Evolutionary conservation across 2,888 invertebrate species (phyloP), one percentile per base, ranked within the genome.

Genomic region (Nycteola revayana): DNA sequence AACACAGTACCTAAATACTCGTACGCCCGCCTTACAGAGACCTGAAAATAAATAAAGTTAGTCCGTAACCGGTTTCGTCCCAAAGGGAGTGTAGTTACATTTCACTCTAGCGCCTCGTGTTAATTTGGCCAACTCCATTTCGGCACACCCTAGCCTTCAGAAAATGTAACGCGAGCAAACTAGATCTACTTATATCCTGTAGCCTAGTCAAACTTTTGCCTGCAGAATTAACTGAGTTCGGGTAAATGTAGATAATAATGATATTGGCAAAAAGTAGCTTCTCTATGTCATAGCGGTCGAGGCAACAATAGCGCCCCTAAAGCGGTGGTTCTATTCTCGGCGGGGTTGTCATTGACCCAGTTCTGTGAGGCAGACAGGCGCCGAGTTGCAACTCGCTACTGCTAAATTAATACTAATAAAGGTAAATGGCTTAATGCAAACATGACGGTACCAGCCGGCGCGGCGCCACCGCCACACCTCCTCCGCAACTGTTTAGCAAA

Each of bases 301-400:
- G 46, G 50, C 52, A 74, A 81, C 81, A 81, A 81, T 78, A 70
- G 76, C 69, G 76, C 73, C 78, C 84, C 75, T 76, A 69, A 73
- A 77, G 75, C 78, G 66, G 59, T 60, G 66, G 67, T 69, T 76
- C 85, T 87, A 87, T 85, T 86, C 84, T 85, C 70, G 73, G 71
- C 71, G 64, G 66, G 68, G 46, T 73, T 78, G 82, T 79, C 81
- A 86, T 86, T 87, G 87, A 87, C 87, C 87, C 63, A 86, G 72
- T 79, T 87, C 60, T 66, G 46, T 57, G 61, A 63, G 62, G 60
- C 63, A 70, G 69, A 70, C 66, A 58, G 59, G 58, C 60, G 52
- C 56, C 53, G 54, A 64, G 65, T 62, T 78, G 71, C 75, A 80
- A 58, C 66, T 64, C 50, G 66, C 62, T 69, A 57, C 64, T 60